A percentile compares a stretch with the other conserved stretches of the same genome.
These are phyloP conservation scores for Scomber japonicus DNA, from an alignment of 2,113 vertebrate species.

Conservation along the genomic window DNA sequence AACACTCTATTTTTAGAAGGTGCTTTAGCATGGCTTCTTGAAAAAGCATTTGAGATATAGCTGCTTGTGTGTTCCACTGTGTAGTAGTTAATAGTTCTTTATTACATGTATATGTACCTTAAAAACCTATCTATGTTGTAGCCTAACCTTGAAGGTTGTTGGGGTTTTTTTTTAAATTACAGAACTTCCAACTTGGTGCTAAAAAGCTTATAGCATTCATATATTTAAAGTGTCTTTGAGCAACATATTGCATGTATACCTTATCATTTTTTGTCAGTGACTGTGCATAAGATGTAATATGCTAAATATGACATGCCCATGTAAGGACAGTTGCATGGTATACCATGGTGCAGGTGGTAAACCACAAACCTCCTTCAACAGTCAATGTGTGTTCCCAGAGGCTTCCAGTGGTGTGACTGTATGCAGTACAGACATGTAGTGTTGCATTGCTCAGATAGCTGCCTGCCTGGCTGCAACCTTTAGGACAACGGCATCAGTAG, in stretches of 20 bases:
- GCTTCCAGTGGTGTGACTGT: conserved; percentile 40
- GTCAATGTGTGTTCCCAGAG: conserved; percentile 24
- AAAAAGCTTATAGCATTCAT: background rate
- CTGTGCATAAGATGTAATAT: background rate
- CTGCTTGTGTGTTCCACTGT: conserved; percentile 30
- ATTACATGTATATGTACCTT: background rate
- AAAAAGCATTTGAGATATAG: conserved; percentile 63
- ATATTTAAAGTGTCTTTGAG: background rate
- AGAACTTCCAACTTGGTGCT: too few relatives aligned
- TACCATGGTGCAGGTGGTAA: conserved; percentile 9
- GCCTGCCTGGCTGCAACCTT: conserved; percentile 58
- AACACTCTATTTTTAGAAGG: conserved; percentile 78
- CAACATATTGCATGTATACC: background rate
- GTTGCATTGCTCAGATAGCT: conserved; percentile 64
- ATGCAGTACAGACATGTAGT: conserved; percentile 12
- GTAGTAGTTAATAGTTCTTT: background rate
- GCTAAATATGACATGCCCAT: conserved; percentile 1
- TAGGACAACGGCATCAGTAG: conserved; percentile 37
- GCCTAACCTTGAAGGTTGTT: too few relatives aligned
- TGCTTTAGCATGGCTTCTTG: conserved; percentile 33
- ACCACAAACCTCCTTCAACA: background rate
- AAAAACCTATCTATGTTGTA: conserved; percentile 17
- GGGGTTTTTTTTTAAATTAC: too few relatives aligned
- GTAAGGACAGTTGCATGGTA: conserved; percentile 13
- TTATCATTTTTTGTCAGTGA: background rate